These are phyloP conservation scores for Tiphia femorata DNA, from an alignment of 2,888 invertebrate species.

Conservation along the genomic window DNA sequence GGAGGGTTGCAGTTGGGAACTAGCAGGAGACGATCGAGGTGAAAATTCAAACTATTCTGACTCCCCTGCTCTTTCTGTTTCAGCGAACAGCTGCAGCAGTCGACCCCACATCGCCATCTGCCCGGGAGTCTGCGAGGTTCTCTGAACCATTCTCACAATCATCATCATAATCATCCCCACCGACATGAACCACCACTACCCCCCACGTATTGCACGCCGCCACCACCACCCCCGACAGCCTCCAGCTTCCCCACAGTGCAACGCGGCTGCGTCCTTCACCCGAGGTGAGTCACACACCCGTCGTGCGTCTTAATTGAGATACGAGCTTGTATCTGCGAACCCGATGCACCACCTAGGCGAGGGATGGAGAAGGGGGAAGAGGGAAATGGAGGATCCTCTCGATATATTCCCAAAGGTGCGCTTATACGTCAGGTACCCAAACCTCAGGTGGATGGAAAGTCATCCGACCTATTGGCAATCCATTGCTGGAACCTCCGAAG, in stretches of 20 bases:
- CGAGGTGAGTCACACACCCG: conserved; percentile 53
- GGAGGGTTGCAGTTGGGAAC: too few relatives aligned
- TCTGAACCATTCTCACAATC: conserved; percentile 49
- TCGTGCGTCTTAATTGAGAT: not conserved
- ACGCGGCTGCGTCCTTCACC: conserved; percentile 57
- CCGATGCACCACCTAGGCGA: too few relatives aligned
- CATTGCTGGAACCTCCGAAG: too few relatives aligned
- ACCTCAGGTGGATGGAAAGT: too few relatives aligned
- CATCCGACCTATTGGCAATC: too few relatives aligned
- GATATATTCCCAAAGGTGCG: not conserved
- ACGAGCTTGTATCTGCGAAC: not conserved
- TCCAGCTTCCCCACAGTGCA: conserved; percentile 51
- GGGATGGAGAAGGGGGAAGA: too few relatives aligned
- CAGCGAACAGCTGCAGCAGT: conserved; percentile 51
- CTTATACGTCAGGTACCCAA: not conserved
- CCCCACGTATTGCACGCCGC: conserved; percentile 41
- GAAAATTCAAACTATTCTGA: too few relatives aligned
- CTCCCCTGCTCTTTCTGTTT: too few relatives aligned
- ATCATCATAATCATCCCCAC: conserved; percentile 40
- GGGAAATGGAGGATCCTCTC: too few relatives aligned
- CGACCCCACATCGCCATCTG: conserved; percentile 57
- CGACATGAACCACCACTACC: conserved; percentile 52
- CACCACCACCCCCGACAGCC: conserved; percentile 32
- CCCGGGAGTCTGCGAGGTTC: conserved; percentile 54
- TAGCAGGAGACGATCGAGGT: too few relatives aligned